Evolutionary conservation across 2,888 invertebrate genomes (phyloP).

Genomic region (Erannis defoliaria): DNA sequence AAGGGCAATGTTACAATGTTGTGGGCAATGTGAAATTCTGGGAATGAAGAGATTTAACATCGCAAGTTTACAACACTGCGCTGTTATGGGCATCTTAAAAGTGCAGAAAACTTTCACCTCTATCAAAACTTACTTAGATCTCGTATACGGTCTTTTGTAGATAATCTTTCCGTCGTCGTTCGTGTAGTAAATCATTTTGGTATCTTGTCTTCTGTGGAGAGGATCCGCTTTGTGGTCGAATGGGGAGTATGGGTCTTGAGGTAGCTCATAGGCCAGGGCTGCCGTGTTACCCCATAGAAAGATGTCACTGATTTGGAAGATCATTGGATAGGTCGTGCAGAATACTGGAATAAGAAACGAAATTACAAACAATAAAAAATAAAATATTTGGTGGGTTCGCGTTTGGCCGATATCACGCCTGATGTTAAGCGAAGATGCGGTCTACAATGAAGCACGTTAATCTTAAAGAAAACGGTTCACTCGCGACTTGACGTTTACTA

Average conservation of each 20-base stretch:
- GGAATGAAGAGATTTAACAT: too few species aligned
- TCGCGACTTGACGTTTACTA: too few species aligned
- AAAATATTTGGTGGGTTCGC: too few species aligned
- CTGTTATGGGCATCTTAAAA: too few species aligned
- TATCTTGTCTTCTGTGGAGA: conserved; percentile 73
- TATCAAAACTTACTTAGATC: conserved; percentile 59
- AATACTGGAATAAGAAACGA: conserved; percentile 82
- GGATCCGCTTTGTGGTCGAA: conserved; percentile 79
- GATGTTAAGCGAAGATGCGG: too few species aligned
- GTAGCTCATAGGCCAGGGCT: conserved; percentile 92
- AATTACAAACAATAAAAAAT: too few species aligned
- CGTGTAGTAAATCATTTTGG: conserved; percentile 71
- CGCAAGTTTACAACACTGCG: too few species aligned
- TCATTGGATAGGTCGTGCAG: conserved; percentile 86
- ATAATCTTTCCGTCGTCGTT: conserved; percentile 72
- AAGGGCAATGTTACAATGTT: too few species aligned
- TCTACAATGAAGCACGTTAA: too few species aligned
- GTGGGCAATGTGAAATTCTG: too few species aligned
- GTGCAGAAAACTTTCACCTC: not conserved
- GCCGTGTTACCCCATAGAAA: conserved; percentile 91
- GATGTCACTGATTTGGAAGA: conserved; percentile 83
- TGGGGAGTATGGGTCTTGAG: conserved; percentile 87
- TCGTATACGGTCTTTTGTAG: conserved; percentile 63
- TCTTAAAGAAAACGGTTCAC: too few species aligned
- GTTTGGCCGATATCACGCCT: too few species aligned